These are phyloP conservation scores for Prosapia bicincta DNA, from an alignment of 2,888 invertebrate genomes.

Conservation along the genomic window DNA sequence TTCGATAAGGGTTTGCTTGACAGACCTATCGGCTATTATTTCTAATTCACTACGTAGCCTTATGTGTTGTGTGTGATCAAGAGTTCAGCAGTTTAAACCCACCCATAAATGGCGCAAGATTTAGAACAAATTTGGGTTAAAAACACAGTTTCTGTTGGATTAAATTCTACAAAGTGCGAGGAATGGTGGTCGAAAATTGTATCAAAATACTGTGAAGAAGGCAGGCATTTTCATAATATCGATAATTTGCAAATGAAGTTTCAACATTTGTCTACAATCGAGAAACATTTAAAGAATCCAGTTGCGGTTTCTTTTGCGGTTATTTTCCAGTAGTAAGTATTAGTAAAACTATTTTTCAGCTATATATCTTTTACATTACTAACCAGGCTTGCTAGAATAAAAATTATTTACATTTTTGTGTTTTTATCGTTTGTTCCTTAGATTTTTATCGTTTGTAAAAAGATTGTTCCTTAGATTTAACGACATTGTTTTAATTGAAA, in stretches of 20 bases:
- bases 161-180: neutral
- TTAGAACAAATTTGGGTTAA: neutral
- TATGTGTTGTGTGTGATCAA: neutral
- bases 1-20: neutral
- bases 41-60: neutral
- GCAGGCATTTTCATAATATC: conserved; percentile 51
- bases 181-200: conserved; percentile 47
- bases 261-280: conserved; percentile 47
- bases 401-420: too few relatives aligned
- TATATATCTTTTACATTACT: too few relatives aligned
- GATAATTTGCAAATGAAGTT: conserved; percentile 50
- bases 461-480: too few relatives aligned
- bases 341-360: too few relatives aligned
- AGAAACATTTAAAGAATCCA: conserved; percentile 47
- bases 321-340: conserved; percentile 56
- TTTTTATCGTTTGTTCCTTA: too few relatives aligned
- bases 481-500: too few relatives aligned
- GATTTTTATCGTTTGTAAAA: too few relatives aligned
- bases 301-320: conserved; percentile 52
- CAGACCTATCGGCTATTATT: neutral
- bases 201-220: conserved; percentile 47
- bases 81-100: neutral
- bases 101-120: neutral
- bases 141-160: neutral
- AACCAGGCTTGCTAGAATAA: too few relatives aligned